Base-by-base conservation (phyloP, 2,113 vertebrate species). In the Pangasianodon gigas region DNA sequence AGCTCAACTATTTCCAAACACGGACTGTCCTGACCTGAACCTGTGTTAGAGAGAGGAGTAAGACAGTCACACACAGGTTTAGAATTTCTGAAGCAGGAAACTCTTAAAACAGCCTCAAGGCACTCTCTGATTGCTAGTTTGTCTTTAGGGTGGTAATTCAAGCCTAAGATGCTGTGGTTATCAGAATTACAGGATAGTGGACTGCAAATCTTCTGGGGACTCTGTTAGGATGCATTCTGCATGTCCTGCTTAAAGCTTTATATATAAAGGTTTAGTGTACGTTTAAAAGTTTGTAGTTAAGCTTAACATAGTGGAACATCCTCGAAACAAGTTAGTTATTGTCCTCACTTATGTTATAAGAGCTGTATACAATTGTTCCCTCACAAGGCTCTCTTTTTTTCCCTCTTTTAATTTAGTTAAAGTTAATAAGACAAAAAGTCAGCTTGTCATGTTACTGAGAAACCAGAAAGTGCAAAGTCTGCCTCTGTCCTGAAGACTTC, bases 81-180 rank as follows among this genome's bases (percentile, higher is more conserved):
- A 84, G 26, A 41, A 44, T 62, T 48, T 85, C 86, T 88, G n/a
- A 82, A 81, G 48, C 26, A 82, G 56, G 52, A 56, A 18, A 80
- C 13, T 77, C 29, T 85, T 79, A 58, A 77, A 84, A 87, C 84
- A 86, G 51, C 69, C 87, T 74, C 18, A 32, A 87, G 90, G 24
- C 79, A 86, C 84, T 82, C 48, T 29, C 51, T 91, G 88, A 92
- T 92, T 91, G 80, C 90, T 90, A 89, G 91, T 90, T 92, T 88
- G 79, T 84, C 32, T 85, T 58, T 58, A 46, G 32, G 37, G 29
- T 24, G 37, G 58, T 89, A 84, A 86, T 91, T 58, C 88, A 69
- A 89, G 80, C 74, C 48, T 69, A 44, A 69, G 44, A 19, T 21
- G 19, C 46, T 87, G 86, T 74, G 86, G 86, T 84, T 85, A 77